Evolutionary conservation across 2,888 invertebrate species (phyloP).

Genomic region (Halictus quadricinctus): DNA sequence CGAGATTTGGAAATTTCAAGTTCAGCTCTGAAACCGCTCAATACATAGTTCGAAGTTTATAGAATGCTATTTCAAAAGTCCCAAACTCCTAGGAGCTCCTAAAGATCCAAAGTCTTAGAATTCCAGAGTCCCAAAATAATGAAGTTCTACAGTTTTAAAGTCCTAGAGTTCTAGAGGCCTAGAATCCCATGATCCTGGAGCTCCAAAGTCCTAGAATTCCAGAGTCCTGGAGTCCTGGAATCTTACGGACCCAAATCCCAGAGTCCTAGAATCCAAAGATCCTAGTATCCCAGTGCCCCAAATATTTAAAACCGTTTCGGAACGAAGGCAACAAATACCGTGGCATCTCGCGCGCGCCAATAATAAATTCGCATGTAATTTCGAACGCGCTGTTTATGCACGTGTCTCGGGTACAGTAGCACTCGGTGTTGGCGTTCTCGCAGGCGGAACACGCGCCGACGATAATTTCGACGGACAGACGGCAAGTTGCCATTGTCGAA

Average conservation of each 20-base stretch:
- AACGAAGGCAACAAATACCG: not conserved
- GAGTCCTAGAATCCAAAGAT: not conserved
- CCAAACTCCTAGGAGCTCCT: not conserved
- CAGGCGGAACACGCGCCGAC: not conserved
- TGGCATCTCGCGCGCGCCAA: not conserved
- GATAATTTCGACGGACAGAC: not conserved
- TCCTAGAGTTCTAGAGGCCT: too few relatives aligned
- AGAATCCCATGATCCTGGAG: too few relatives aligned
- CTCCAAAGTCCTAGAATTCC: too few relatives aligned
- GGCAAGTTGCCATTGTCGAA: not conserved
- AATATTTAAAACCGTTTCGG: not conserved
- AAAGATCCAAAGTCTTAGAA: not conserved
- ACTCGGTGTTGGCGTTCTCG: not conserved
- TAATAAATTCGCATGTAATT: conserved; percentile 3
- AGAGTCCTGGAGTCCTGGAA: not conserved
- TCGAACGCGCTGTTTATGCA: not conserved
- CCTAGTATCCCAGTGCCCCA: too few relatives aligned
- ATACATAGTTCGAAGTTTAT: too few relatives aligned
- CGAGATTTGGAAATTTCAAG: too few relatives aligned
- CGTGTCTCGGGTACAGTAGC: not conserved
- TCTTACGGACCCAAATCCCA: not conserved
- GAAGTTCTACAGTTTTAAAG: not conserved
- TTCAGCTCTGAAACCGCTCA: too few relatives aligned
- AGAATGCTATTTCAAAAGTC: not conserved
- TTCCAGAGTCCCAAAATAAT: too few relatives aligned